phyloP scores from a whole-genome alignment of 1,140 invertebrate genomes.

The Heliconius himera region DNA sequence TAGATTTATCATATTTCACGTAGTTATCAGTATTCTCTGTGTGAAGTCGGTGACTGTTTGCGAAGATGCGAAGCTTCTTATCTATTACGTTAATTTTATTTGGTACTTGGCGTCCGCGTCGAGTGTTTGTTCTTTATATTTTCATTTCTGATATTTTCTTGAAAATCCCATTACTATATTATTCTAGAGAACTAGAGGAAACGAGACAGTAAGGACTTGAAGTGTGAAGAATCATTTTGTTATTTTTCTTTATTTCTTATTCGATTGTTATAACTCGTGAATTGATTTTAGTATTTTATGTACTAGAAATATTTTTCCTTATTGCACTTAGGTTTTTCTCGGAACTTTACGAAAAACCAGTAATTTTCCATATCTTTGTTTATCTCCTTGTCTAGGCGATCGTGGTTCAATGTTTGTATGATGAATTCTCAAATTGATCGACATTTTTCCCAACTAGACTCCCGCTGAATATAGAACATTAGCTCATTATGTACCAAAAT shows the following conservation, averaged over 20 bases:
- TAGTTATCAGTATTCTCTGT: neutral
- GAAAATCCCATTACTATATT: neutral
- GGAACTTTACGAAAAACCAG: no score
- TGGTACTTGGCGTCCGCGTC: neutral
- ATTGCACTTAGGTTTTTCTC: no score
- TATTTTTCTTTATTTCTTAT: neutral
- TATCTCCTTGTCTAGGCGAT: no score
- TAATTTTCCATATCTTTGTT: no score
- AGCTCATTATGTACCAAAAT: no score
- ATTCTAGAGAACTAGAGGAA: neutral
- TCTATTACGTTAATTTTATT: neutral
- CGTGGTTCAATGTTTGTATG: no score
- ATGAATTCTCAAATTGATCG: no score
- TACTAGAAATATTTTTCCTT: no score
- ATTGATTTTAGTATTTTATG: neutral
- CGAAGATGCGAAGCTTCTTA: neutral
- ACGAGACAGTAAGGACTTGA: neutral
- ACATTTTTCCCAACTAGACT: no score
- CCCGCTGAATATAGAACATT: no score
- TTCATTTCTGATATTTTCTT: neutral
- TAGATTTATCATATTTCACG: neutral
- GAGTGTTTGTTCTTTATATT: no score
- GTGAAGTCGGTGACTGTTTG: neutral
- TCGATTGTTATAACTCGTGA: neutral
- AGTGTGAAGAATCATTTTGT: neutral